Base-by-base conservation (phyloP, 1,140 invertebrate species). In the Cydia splendana region DNA sequence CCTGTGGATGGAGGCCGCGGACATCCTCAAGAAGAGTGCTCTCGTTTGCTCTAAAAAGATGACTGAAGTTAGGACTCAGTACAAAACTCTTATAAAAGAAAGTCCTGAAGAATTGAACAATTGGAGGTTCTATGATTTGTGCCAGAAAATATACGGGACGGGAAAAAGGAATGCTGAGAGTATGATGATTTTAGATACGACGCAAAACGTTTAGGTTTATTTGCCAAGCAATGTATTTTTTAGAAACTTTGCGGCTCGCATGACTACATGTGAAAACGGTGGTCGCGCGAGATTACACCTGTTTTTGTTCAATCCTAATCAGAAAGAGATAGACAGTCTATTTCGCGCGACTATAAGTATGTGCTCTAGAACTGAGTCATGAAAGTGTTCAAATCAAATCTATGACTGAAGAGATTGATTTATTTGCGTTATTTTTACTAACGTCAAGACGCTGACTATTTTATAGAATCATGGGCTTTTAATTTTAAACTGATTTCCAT, bases 121-220 rank as follows among this genome's bases (percentile, higher is more conserved):
- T 48, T 93, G 91, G 91, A 87, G 81, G 48, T 93, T 91, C 74
- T 86, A 87, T 79, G 84, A 82, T 74, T 77, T 93, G 42, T 91
- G 91, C 65, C 90, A 91, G 69, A 89, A 90, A 65, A 91, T 93
- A 24, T 93, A 91, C 83, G 91, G 90, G 0, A 91, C 89, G 0
- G 90, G 90, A 5, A 91, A 90, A 76, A 91, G 85, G 48, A 77
- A 69, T 42, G 73, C 48, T 75, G 67, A 75, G 20, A 75, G 24
- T 62, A 42, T 74, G 42, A 34, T 71, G 28, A 75, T 77, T 57
- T 75, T 71, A 18, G 67, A 71, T 18, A 71, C 67, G 6, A 71
- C 28, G 9, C 67, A 71, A 38, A 42, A 18, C 34, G 67, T 71
- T 20, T 71, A 71, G 18, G 7, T 20, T 6, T 6, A 53, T n/a